phyloP scores from a whole-genome alignment of 2,888 invertebrate species.

The Orthosia gracilis region DNA sequence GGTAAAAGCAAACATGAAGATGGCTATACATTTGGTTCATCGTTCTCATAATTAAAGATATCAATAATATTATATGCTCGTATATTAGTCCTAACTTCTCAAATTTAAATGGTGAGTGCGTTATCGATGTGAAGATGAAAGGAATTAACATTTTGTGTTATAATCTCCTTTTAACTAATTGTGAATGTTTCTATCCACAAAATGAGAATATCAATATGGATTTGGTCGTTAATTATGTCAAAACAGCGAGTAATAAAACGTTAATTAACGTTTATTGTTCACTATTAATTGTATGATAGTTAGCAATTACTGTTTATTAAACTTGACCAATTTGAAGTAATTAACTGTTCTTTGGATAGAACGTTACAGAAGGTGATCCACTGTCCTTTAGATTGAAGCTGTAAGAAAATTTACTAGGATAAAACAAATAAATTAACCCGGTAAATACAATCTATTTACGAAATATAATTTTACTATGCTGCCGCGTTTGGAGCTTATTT shows the following conservation, averaged over 20 bases:
- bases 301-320: conserved; percentile 27
- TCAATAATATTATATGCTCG: too few species aligned
- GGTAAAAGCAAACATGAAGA: too few species aligned
- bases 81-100: too few species aligned
- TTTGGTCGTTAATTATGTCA: background rate
- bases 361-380: conserved; percentile 47
- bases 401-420: background rate
- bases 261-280: conserved; percentile 8
- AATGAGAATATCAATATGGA: background rate
- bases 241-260: conserved; percentile 4
- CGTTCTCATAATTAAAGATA: too few species aligned
- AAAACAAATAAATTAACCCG: too few species aligned
- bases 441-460: background rate
- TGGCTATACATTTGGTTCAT: too few species aligned
- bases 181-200: background rate
- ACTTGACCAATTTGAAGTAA: conserved; percentile 3
- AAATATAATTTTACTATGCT: background rate
- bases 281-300: background rate
- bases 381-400: conserved; percentile 36
- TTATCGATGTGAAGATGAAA: background rate
- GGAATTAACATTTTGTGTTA: background rate
- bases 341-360: conserved; percentile 2
- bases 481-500: background rate
- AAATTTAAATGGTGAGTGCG: too few species aligned
- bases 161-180: too few species aligned